Evolutionary conservation across 92 coral and sea anemone genomes (phyloP).

Genomic region (Palythoa grandiflora): DNA sequence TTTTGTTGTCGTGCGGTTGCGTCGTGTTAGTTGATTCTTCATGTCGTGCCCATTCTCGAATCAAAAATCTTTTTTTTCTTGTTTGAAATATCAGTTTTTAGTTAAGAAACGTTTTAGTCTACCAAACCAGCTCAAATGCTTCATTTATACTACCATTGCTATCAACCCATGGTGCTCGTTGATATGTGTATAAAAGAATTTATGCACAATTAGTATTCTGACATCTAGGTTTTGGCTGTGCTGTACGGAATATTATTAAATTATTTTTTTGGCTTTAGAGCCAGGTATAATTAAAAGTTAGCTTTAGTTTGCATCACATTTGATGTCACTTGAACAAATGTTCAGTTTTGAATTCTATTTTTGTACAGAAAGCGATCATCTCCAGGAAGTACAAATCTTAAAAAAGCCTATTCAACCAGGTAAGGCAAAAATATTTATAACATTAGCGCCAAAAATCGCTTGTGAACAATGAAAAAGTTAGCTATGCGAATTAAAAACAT

Average conservation of each 20-base stretch:
- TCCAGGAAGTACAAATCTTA: conserved; percentile 37
- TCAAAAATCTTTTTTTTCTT: too few species aligned
- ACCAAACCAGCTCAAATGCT: not conserved
- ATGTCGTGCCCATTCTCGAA: too few species aligned
- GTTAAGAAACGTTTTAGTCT: too few species aligned
- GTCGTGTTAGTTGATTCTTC: too few species aligned
- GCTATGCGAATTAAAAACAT: too few species aligned
- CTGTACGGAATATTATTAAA: not conserved
- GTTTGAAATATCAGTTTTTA: too few species aligned
- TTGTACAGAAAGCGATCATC: conserved; percentile 48
- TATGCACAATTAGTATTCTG: not conserved
- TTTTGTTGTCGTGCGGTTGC: too few species aligned
- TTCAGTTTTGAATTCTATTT: not conserved
- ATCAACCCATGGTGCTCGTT: not conserved
- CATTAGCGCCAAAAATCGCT: not conserved
- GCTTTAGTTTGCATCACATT: not conserved
- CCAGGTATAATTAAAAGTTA: not conserved
- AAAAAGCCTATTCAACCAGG: conserved; percentile 56
- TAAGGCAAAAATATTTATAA: not conserved
- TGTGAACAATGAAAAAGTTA: not conserved
- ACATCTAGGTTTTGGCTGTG: not conserved
- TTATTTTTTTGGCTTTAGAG: not conserved
- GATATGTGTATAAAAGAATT: not conserved
- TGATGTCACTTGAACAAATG: not conserved
- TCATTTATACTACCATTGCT: not conserved